phyloP scores from a whole-genome alignment of 1,140 invertebrate genomes.

The Hyposmocoma kahamanoa region DNA sequence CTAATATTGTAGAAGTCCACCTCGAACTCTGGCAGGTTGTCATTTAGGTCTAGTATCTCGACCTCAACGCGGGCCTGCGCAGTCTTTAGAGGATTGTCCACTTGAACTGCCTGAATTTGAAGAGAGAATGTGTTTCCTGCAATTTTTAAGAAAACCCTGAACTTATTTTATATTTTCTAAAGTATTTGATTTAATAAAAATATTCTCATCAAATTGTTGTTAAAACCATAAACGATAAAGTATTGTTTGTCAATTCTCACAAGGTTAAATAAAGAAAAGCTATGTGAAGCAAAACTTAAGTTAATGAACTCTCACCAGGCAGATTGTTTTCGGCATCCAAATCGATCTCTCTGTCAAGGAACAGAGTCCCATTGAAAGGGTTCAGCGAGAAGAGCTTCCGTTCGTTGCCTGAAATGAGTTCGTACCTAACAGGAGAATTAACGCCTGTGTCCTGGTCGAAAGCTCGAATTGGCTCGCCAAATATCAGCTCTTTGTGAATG shows the following conservation, averaged over 20 bases:
- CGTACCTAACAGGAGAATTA: constrained; percentile 80
- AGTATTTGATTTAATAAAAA: no score
- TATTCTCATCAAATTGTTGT: no score
- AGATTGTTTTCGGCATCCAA: constrained; percentile 80
- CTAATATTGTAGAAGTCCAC: constrained; percentile 92
- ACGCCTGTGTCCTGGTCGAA: constrained; percentile 84
- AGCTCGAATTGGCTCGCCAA: constrained; percentile 82
- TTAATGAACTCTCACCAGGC: constrained; percentile 57
- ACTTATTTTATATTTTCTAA: no score
- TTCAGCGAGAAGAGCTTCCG: constrained; percentile 82
- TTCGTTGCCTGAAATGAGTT: constrained; percentile 85
- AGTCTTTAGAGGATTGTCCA: constrained; percentile 84
- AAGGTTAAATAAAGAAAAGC: no score
- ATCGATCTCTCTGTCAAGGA: constrained; percentile 85
- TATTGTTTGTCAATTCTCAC: no score
- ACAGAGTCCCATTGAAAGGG: constrained; percentile 82
- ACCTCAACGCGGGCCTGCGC: constrained; percentile 84
- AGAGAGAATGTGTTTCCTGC: constrained; percentile 82
- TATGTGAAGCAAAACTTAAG: no score
- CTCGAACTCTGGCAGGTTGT: constrained; percentile 89
- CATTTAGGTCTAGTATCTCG: constrained; percentile 87
- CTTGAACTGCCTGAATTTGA: constrained; percentile 84
- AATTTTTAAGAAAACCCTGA: no score
- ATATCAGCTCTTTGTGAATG: constrained; percentile 80
- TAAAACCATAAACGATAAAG: no score